Conservation (phyloP, 2,888 invertebrate genomes). For the Sesia bembeciformis region DNA sequence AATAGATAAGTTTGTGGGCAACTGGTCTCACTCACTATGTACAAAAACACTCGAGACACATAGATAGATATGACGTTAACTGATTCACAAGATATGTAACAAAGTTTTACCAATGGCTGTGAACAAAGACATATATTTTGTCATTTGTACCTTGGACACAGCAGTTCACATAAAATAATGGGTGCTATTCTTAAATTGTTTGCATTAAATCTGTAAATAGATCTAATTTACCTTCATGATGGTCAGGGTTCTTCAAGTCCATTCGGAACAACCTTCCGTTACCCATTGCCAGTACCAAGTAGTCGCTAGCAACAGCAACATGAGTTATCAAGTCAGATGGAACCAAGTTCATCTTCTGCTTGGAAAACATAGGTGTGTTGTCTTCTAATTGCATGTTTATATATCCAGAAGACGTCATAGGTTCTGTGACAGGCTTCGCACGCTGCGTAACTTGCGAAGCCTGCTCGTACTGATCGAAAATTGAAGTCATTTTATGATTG, state of each 20-base stretch:
- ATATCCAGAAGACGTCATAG: constrained; percentile 68
- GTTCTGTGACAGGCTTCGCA: constrained; percentile 43
- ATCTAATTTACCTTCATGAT: constrained; percentile 79
- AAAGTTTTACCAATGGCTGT: no score
- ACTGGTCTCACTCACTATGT: no score
- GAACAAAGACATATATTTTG: no score
- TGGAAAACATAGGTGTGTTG: constrained; percentile 90
- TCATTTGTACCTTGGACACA: no score
- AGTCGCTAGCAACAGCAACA: constrained; percentile 86
- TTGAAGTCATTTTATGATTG: constrained; percentile 80
- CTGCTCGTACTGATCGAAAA: constrained; percentile 89
- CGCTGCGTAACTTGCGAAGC: constrained; percentile 75
- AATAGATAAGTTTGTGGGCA: no score
- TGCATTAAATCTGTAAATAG: not conserved
- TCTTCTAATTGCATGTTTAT: constrained; percentile 76
- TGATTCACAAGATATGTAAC: no score
- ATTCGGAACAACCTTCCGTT: constrained; percentile 87
- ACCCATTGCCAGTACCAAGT: constrained; percentile 87
- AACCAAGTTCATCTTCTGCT: constrained; percentile 85
- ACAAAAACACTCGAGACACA: no score
- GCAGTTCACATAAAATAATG: no score
- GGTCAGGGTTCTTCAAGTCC: constrained; percentile 85
- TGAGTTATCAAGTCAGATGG: constrained; percentile 87
- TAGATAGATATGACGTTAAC: no score
- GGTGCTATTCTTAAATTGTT: no score